A percentile compares a stretch with the other conserved stretches of the same genome.
Evolutionary conservation across 2,797 vertebrate species (phyloP).

Genomic region (Uromys caudimaculatus): DNA sequence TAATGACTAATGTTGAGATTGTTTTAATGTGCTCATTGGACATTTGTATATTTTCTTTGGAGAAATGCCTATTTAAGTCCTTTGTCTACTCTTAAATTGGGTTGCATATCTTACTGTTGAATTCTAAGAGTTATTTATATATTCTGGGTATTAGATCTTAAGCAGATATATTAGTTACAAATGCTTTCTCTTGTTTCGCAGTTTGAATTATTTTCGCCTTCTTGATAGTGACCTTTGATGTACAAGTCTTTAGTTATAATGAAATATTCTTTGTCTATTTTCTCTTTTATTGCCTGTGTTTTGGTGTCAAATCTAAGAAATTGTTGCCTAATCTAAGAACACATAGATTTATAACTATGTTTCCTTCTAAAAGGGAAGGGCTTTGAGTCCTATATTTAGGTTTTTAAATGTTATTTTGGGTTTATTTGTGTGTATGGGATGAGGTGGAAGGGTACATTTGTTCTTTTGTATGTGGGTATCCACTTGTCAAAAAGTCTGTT

Average conservation of each 20-base stretch:
- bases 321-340: background rate
- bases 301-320: constrained; percentile 46
- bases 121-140: constrained; percentile 44
- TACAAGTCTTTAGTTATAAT: constrained; percentile 34
- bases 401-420: constrained; percentile 35
- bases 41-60: constrained; percentile 36
- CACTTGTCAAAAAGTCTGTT: background rate
- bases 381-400: constrained; percentile 13
- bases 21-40: constrained; percentile 12
- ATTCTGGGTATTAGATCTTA: background rate
- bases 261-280: background rate
- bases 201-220: constrained; percentile 2
- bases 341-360: constrained; percentile 19
- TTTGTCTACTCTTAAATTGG: constrained; percentile 54
- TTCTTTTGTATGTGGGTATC: background rate
- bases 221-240: background rate
- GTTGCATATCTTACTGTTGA: constrained; percentile 31
- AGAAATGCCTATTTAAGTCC: constrained; percentile 6
- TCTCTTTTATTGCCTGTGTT: constrained; percentile 35
- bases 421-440: background rate
- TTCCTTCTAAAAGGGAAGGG: constrained; percentile 7
- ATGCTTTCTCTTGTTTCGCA: constrained; percentile 17
- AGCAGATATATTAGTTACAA: background rate
- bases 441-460: background rate
- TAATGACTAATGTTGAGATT: constrained; percentile 34